Conservation (phyloP, 2,797 vertebrate genomes). For the Paramormyrops hopkinsi region DNA sequence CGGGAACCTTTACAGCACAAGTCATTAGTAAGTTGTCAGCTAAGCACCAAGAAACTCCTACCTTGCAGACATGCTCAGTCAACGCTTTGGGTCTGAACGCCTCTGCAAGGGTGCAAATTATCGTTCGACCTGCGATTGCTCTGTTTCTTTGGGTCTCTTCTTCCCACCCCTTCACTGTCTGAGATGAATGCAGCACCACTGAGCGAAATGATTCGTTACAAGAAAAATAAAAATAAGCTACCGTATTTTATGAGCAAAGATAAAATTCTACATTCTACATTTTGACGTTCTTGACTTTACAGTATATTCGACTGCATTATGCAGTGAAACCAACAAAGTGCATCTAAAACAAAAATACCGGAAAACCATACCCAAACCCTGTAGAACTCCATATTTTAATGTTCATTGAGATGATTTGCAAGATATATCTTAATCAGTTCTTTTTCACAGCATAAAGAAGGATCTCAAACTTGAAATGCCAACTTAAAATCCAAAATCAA, state of each 20-base stretch:
- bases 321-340: neutral
- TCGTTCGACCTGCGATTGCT: neutral
- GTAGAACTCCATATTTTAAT: neutral
- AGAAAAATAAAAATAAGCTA: neutral
- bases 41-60: slow-evolving; percentile 40
- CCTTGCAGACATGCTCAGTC: slow-evolving; percentile 46
- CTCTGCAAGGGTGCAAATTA: slow-evolving; percentile 5
- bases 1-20: slow-evolving; percentile 46
- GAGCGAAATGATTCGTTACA: neutral
- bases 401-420: neutral
- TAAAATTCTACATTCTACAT: neutral
- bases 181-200: neutral
- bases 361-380: neutral
- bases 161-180: neutral
- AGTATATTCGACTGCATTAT: neutral
- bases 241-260: neutral
- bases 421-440: neutral
- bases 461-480: neutral
- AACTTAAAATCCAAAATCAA: neutral
- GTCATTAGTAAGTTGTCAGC: slow-evolving; percentile 62
- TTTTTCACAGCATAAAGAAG: neutral
- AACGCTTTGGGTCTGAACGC: slow-evolving; percentile 35
- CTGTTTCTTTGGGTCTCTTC: neutral
- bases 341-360: neutral
- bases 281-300: neutral